A percentile compares a stretch with the other conserved stretches of the same genome.
These are phyloP conservation scores for Hylaeus anthracinus DNA, from an alignment of 1,140 invertebrate species.

Conservation along the genomic window DNA sequence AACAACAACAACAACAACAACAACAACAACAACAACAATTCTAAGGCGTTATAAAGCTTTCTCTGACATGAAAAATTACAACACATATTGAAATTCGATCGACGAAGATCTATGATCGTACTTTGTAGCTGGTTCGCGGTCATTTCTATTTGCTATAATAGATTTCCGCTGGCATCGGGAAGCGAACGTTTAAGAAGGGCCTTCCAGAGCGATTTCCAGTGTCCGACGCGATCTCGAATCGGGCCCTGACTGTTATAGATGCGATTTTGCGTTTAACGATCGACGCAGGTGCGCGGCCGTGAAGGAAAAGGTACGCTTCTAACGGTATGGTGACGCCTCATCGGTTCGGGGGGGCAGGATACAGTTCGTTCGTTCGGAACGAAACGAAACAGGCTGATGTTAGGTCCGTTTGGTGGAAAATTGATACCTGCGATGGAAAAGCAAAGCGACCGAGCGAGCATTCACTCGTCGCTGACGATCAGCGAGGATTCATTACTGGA, in stretches of 20 bases:
- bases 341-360: conserved; percentile 67
- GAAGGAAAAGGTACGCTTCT: conserved; percentile 53
- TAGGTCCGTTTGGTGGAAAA: conserved; percentile 16
- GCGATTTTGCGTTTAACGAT: conserved; percentile 74
- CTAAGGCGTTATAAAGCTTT: no score
- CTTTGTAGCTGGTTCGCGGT: not conserved
- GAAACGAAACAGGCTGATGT: conserved; percentile 5
- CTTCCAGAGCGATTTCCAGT: not conserved
- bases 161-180: conserved; percentile 5
- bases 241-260: conserved; percentile 67
- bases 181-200: conserved; percentile 5
- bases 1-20: no score
- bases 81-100: not conserved
- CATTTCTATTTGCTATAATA: not conserved
- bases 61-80: not conserved
- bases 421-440: conserved; percentile 4
- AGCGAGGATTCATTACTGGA: not conserved
- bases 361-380: conserved; percentile 19
- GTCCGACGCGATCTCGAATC: conserved; percentile 39
- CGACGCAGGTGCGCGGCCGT: conserved; percentile 65
- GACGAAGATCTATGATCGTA: not conserved
- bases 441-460: no score
- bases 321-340: conserved; percentile 76
- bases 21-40: no score
- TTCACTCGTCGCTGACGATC: no score